Evolutionary conservation across 2,888 invertebrate genomes (phyloP), one percentile per base, ranked within the genome.

Genomic region (Perizoma flavofasciatum): DNA sequence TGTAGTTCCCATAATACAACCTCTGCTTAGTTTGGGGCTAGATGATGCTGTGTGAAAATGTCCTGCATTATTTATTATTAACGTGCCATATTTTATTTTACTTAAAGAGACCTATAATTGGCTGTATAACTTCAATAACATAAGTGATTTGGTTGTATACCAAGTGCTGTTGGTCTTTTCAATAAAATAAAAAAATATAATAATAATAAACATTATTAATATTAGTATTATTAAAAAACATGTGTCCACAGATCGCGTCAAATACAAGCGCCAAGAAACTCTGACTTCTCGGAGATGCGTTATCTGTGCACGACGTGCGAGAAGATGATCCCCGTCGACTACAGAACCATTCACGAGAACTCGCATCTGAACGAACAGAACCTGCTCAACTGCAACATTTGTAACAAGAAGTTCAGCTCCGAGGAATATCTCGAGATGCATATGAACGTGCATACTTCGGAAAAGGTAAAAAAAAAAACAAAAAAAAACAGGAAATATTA

Each of bases 331-430:
- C 92, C 92, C 0, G 69, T 77, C 7, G 86, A 88, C 69, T 92
- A 90, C 67, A 74, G 92, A 69, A 81, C 85, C 2, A 93, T 95
- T 1, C 96, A 96, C 74, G 94, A 95, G 85, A 93, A 94, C 58
- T 93, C 95, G 52, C 96, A 96, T 75, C 95, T 95, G 69, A 86
- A 88, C 32, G 92, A 92, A 33, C 54, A 62, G 8, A 90, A 94
- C 1, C 93, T 92, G 59, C 92, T 91, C 69, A 92, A 93, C 69
- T 96, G 96, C 70, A 85, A 93, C 7, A 92, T 95, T 10, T 96
- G 96, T 72, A 96, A 96, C 74, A 93, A 95, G 63, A 95, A 95
- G 71, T 96, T 96, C 69, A 93, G 90, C 43, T 94, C 94, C 0
- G 78, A 88, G 11, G 93, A 94, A 33, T 95, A 94, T 78, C 84